A percentile compares a stretch with the other conserved stretches of the same genome.
These are phyloP conservation scores for Artemia franciscana DNA, from an alignment of 1,140 invertebrate genomes.

Conservation along the genomic window DNA sequence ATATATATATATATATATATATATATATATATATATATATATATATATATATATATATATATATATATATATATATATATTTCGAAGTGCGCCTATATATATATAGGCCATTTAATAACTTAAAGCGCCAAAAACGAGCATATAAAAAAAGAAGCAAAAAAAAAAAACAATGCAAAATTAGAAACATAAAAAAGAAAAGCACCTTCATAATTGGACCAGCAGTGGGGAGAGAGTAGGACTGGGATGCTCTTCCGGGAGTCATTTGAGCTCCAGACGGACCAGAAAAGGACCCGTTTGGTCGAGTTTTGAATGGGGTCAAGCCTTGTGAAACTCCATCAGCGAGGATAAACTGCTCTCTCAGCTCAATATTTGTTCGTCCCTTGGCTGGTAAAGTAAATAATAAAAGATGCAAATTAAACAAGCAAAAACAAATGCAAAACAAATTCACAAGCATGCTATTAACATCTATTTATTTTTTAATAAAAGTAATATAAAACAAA, in stretches of 20 bases:
- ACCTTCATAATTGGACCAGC: slow-evolving; percentile 85
- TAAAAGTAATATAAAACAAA: too few species aligned
- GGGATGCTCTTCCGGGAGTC: slow-evolving; percentile 20
- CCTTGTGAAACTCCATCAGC: slow-evolving; percentile 90
- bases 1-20: too few species aligned
- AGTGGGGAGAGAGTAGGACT: slow-evolving; percentile 29
- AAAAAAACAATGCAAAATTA: slow-evolving; percentile 18
- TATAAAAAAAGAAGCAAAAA: not conserved
- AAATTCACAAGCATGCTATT: too few species aligned
- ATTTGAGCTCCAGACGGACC: slow-evolving; percentile 28
- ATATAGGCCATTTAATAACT: not conserved
- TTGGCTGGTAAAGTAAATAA: slow-evolving; percentile 43
- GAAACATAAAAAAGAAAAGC: slow-evolving; percentile 11
- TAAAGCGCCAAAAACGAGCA: not conserved
- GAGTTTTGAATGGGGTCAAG: slow-evolving; percentile 83
- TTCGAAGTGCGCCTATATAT: too few species aligned
- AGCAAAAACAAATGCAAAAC: not conserved
- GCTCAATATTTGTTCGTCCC: slow-evolving; percentile 96
- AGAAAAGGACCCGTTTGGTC: slow-evolving; percentile 37
- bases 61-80: too few species aligned
- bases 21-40: too few species aligned
- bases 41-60: too few species aligned
- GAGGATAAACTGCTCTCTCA: slow-evolving; percentile 93
- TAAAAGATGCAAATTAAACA: not conserved
- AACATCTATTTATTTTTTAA: too few species aligned